Base-by-base conservation (phyloP, 2,797 vertebrate genomes). In the Dallia pectoralis region DNA sequence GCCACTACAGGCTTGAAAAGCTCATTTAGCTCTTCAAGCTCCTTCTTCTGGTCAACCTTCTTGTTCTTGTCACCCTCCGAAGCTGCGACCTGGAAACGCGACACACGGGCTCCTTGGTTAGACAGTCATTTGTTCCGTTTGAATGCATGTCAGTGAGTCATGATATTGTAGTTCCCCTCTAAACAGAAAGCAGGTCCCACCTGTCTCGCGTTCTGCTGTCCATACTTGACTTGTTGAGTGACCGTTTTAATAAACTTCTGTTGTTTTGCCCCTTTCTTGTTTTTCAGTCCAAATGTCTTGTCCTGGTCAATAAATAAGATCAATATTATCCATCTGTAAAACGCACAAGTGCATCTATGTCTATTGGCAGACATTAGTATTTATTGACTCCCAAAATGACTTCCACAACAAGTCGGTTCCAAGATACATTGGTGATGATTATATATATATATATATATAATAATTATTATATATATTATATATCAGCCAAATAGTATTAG, bases 231-330 rank as follows among this genome's bases (percentile, higher is more conserved):
- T 87, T 99, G 97, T 64, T 99, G 96, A 70, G 96, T 97, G 7
- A 99, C 97, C 74, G 96, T 95, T 84, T 98, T 99, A 86, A 99
- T 99, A 81, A 94, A 99, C 81, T 98, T 99, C 87, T 99, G 97
- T 79, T 99, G 97, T 81, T 99, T 99, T 77, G 95, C 97, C 73
- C 97, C 97, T 83, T 99, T 99, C 78, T 99, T 99, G 88, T 99
- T 99, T 89, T 99, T 99, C 66, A 99, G 88, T 33, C 97, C 97
- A 83, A 99, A 99, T 14, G 97, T 99, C 90, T 98, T 99, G 77
- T 99, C 97, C 97, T 99, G 75, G 19, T 62, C 77, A 79, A 62
- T 51, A 25, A 44, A 47, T 47, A 19, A 25, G 11, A 47, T 18
- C 8, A 14, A 68, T 7, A 5, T 18, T 11, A 29, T 25, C 22